Percentiles rank a stretch among this genome's conserved stretches.
phyloP scores from a whole-genome alignment of 1,140 invertebrate species.

The Popillia japonica region DNA sequence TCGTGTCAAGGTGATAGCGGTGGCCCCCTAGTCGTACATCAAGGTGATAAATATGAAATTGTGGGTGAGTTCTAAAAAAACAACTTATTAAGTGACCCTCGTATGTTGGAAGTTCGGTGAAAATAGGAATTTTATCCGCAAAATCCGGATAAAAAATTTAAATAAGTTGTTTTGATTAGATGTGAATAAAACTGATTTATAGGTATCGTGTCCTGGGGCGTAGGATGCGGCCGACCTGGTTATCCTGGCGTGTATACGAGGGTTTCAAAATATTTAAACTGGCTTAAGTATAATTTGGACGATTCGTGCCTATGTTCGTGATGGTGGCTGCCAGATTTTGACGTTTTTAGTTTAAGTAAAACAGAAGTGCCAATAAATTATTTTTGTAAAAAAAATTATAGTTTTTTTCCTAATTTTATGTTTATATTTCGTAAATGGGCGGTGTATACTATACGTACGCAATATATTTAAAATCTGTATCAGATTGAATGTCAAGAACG shows the following conservation, averaged over 20 bases:
- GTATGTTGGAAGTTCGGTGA: no score
- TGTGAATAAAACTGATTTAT: conserved; percentile 35
- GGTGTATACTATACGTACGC: no score
- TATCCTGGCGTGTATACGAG: conserved; percentile 77
- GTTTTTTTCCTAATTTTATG: no score
- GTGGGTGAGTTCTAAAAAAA: conserved; percentile 61
- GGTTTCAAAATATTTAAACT: conserved; percentile 71
- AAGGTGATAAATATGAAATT: conserved; percentile 62
- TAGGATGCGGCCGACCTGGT: conserved; percentile 70
- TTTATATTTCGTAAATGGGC: no score
- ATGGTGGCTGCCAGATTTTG: neutral
- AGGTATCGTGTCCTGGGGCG: conserved; percentile 74
- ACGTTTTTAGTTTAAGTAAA: neutral
- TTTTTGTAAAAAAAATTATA: neutral
- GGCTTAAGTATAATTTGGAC: conserved; percentile 71
- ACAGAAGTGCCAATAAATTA: neutral
- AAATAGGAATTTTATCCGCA: no score
- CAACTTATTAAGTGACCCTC: neutral
- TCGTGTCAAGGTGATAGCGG: conserved; percentile 88
- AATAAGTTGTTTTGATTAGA: no score
- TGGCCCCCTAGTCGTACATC: conserved; percentile 78
- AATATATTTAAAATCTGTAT: no score
- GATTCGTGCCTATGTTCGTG: conserved; percentile 67
- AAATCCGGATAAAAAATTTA: no score
- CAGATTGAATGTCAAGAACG: no score